Conservation (phyloP, 2,888 invertebrate genomes). For the Metallyticus violacea region DNA sequence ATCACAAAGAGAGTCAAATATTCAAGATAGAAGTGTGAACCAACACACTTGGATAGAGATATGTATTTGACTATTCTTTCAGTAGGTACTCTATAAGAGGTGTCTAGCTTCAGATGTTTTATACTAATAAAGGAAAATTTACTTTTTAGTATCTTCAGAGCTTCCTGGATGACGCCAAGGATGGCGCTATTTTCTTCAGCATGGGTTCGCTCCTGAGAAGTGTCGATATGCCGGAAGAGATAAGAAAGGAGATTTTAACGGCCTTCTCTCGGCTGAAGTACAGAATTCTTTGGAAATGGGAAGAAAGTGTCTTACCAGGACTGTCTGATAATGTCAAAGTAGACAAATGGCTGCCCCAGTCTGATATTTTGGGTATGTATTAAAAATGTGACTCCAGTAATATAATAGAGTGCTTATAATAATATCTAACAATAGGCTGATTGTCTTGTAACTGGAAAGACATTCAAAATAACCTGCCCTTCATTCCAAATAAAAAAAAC, state of each 20-base stretch:
- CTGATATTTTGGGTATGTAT: constrained; percentile 37
- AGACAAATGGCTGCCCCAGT: constrained; percentile 41
- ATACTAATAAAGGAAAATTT: neutral
- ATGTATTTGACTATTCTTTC: too few relatives aligned
- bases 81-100: too few relatives aligned
- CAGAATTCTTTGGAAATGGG: constrained; percentile 40
- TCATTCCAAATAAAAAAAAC: too few relatives aligned
- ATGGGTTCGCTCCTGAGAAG: constrained; percentile 37
- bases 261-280: constrained; percentile 39
- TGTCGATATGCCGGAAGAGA: constrained; percentile 34
- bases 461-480: too few relatives aligned
- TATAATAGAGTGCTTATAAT: too few relatives aligned
- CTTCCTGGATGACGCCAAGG: constrained; percentile 33
- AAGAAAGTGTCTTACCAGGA: constrained; percentile 35
- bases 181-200: constrained; percentile 38
- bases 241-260: constrained; percentile 32
- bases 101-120: too few relatives aligned
- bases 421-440: too few relatives aligned
- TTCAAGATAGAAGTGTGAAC: too few relatives aligned
- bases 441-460: too few relatives aligned
- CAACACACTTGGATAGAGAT: too few relatives aligned
- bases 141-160: constrained; percentile 32
- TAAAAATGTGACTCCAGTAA: too few relatives aligned
- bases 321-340: constrained; percentile 39
- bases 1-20: too few relatives aligned